phyloP scores from a whole-genome alignment of 2,113 vertebrate species.

The Sebastes schlegelii region DNA sequence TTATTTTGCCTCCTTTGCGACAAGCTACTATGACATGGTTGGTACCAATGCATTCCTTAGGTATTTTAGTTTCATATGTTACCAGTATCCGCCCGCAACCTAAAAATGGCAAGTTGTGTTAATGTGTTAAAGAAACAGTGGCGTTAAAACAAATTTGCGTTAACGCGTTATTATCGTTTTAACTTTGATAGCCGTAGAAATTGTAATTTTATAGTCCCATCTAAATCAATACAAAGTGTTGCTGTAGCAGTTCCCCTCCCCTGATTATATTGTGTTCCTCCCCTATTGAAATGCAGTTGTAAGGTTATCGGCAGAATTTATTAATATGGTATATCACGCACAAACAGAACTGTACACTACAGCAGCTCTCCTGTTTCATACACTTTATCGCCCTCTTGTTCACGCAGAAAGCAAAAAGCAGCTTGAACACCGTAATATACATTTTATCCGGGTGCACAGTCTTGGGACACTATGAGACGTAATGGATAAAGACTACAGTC shows the following conservation, averaged over 20 bases:
- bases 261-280: not conserved
- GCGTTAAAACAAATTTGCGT: too few relatives aligned
- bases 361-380: not conserved
- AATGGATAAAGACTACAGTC: constrained; percentile 39
- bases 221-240: not conserved
- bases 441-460: constrained; percentile 12
- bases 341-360: not conserved
- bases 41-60: too few relatives aligned
- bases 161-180: too few relatives aligned
- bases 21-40: too few relatives aligned
- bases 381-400: not conserved
- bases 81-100: too few relatives aligned
- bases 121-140: too few relatives aligned
- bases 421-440: constrained; percentile 30
- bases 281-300: not conserved
- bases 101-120: too few relatives aligned
- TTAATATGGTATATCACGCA: not conserved
- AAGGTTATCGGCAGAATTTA: not conserved
- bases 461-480: constrained; percentile 22
- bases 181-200: not conserved
- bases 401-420: constrained; percentile 10
- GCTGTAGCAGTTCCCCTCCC: not conserved
- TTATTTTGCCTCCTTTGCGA: too few relatives aligned
- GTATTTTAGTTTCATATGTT: too few relatives aligned
- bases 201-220: not conserved